A percentile compares a stretch with the other conserved stretches of the same genome.
Conservation (phyloP, 2,113 vertebrate species). For the Athene noctua region DNA sequence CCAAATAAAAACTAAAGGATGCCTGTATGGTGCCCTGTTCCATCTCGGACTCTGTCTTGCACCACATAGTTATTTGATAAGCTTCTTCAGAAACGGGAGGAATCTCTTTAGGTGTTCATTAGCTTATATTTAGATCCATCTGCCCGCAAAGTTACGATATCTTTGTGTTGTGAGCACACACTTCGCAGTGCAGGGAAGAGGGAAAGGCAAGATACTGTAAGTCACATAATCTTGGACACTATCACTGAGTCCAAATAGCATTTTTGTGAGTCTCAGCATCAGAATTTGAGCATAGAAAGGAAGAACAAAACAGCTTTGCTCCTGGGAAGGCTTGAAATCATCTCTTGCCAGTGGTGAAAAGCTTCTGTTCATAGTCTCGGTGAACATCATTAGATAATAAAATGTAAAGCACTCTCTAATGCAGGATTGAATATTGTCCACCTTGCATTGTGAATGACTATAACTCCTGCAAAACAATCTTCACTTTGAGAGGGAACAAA, state of each 20-base stretch:
- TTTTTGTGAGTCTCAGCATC: not conserved
- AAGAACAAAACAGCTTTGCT: not conserved
- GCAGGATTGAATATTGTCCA: slow-evolving; percentile 20
- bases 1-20: not conserved
- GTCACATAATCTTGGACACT: not conserved
- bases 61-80: not conserved
- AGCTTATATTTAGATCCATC: not conserved
- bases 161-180: not conserved
- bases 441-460: not conserved
- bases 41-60: not conserved
- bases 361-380: not conserved
- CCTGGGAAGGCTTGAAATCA: not conserved
- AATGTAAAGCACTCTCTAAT: not conserved
- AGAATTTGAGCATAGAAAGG: not conserved
- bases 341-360: not conserved
- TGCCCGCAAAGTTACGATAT: not conserved
- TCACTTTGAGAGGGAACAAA: not conserved
- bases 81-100: not conserved
- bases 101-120: not conserved
- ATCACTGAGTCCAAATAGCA: not conserved
- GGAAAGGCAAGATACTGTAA: not conserved
- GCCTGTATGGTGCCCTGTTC: not conserved
- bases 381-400: not conserved
- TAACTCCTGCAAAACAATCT: not conserved
- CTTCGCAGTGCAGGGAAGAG: not conserved